A percentile compares a stretch with the other conserved stretches of the same genome.
Evolutionary conservation across 2,113 vertebrate species (phyloP).

Genomic region (Struthio camelus): DNA sequence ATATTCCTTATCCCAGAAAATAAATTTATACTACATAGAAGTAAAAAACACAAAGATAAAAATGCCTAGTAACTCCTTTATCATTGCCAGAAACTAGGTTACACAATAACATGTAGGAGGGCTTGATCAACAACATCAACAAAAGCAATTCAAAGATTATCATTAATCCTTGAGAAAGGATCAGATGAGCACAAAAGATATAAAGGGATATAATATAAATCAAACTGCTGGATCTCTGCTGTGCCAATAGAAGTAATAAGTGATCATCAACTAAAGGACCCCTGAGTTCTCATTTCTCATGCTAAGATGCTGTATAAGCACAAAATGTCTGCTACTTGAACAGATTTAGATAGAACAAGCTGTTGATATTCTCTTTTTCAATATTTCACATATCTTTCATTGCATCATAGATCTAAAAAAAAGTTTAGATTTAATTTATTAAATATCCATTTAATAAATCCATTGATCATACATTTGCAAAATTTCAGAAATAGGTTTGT

Average conservation of each 20-base stretch:
- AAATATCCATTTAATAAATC: neutral
- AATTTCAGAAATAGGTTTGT: neutral
- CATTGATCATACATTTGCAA: neutral
- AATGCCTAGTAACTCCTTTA: neutral
- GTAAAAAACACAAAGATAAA: neutral
- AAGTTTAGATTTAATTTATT: neutral
- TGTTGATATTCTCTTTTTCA: neutral
- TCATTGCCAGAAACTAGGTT: neutral
- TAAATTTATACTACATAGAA: neutral
- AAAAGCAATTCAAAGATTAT: slow-evolving; percentile 20
- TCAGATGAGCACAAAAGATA: slow-evolving; percentile 45
- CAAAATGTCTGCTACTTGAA: neutral
- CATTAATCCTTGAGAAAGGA: slow-evolving; percentile 44
- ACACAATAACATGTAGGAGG: neutral
- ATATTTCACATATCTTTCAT: neutral
- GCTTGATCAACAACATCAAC: neutral
- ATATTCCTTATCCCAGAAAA: neutral
- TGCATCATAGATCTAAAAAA: neutral
- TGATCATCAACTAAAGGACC: slow-evolving; percentile 34
- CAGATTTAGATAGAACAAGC: neutral
- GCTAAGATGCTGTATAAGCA: neutral
- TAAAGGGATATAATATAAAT: slow-evolving; percentile 54
- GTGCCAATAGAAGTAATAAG: slow-evolving; percentile 6
- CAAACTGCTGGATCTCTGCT: neutral
- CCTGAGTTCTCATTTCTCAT: neutral